Conservation (phyloP, 2,113 vertebrate genomes). For the Poecile atricapillus region DNA sequence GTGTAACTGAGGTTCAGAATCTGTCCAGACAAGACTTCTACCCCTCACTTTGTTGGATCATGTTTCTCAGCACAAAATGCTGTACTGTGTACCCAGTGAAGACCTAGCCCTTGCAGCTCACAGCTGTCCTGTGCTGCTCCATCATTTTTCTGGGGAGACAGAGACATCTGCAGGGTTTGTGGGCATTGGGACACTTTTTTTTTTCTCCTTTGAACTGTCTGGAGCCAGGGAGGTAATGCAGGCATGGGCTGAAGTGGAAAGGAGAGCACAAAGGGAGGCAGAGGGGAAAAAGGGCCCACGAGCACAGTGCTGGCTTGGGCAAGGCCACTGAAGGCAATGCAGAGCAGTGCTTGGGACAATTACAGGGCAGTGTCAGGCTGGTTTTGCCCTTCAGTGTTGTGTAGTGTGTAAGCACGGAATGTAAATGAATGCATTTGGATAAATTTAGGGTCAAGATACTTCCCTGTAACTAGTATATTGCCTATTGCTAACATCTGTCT, state of each 20-base stretch:
- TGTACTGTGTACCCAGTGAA: background rate
- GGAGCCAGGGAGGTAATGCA: background rate
- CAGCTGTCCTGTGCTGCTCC: background rate
- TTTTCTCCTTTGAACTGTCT: background rate
- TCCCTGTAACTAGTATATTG: background rate
- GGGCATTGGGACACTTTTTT: rapidly evolving
- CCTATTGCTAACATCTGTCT: background rate
- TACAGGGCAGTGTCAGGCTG: background rate
- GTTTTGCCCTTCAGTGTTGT: background rate
- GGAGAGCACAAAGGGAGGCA: background rate
- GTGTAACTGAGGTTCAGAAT: background rate
- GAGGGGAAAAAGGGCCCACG: background rate
- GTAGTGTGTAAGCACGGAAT: background rate
- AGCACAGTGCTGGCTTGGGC: background rate
- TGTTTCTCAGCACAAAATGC: background rate
- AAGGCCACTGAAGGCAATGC: background rate
- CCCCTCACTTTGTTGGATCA: background rate
- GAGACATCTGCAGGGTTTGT: background rate
- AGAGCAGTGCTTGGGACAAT: background rate
- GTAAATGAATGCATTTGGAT: background rate
- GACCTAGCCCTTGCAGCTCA: background rate
- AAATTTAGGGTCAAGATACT: background rate
- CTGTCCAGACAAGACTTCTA: background rate
- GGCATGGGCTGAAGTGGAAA: background rate
- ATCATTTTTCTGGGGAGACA: background rate